Percentiles rank a stretch among this genome's conserved stretches.
These are phyloP conservation scores for Anagrus nilaparvatae DNA, from an alignment of 1,140 invertebrate genomes.

Conservation along the genomic window DNA sequence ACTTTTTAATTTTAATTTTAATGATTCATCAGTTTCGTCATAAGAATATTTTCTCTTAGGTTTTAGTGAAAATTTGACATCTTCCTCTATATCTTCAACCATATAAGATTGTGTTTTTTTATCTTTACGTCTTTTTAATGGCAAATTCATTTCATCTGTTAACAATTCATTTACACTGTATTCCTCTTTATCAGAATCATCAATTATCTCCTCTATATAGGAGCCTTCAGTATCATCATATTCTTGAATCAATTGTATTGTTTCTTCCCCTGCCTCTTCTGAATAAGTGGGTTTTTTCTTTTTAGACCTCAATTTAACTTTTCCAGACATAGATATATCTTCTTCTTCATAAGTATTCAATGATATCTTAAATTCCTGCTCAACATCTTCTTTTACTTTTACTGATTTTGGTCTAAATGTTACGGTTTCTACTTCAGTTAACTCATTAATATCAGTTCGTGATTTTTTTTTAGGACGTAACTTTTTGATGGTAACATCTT, in stretches of 20 bases:
- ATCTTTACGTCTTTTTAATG: conserved; percentile 37
- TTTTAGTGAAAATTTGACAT: conserved; percentile 42
- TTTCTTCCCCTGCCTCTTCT: conserved; percentile 62
- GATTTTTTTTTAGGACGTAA: conserved; percentile 53
- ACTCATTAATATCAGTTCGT: conserved; percentile 52
- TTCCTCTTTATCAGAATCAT: conserved; percentile 53
- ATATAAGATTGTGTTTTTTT: conserved; percentile 28
- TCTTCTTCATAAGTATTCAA: conserved; percentile 75
- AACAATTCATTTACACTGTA: conserved; percentile 44
- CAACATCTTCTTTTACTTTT: conserved; percentile 70
- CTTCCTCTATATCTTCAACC: conserved; percentile 38
- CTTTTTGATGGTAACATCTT: conserved; percentile 64
- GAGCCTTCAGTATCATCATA: conserved; percentile 54
- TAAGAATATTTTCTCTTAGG: conserved; percentile 38
- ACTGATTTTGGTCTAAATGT: conserved; percentile 60
- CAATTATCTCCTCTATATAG: conserved; percentile 58
- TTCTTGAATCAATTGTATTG: conserved; percentile 60
- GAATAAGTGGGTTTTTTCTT: conserved; percentile 55
- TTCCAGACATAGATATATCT: conserved; percentile 74
- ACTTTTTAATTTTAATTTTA: conserved; percentile 45
- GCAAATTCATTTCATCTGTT: conserved; percentile 43
- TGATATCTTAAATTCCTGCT: conserved; percentile 77
- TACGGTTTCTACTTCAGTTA: conserved; percentile 60
- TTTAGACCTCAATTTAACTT: conserved; percentile 64
- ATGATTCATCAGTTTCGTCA: conserved; percentile 46